Evolutionary conservation across 2,797 vertebrate genomes (phyloP).

Genomic region (Otolemur crassicaudatus): DNA sequence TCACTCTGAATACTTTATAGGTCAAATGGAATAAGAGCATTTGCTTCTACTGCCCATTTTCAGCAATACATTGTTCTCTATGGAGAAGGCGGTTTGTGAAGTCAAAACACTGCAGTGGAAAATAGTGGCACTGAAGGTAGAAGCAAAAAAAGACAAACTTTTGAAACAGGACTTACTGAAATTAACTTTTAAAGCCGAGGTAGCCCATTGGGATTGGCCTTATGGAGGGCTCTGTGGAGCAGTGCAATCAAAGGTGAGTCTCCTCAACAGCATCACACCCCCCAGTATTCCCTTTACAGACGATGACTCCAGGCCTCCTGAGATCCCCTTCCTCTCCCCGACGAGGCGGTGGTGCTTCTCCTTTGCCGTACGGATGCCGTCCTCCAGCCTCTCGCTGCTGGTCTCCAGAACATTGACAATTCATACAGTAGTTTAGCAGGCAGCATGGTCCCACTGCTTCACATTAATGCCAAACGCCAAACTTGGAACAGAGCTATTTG

Average conservation of each 20-base stretch:
- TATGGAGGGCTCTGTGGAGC: constrained; percentile 75
- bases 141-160: constrained; percentile 73
- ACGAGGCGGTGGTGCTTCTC: constrained; percentile 62
- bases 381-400: constrained; percentile 52
- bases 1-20: constrained; percentile 72
- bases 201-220: constrained; percentile 88
- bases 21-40: constrained; percentile 69
- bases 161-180: constrained; percentile 84
- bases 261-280: constrained; percentile 73
- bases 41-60: constrained; percentile 74
- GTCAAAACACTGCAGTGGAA: constrained; percentile 80
- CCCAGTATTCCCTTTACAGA: constrained; percentile 60
- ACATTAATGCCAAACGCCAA: constrained; percentile 76
- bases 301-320: background rate
- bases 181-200: constrained; percentile 88
- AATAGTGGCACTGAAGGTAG: constrained; percentile 79
- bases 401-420: constrained; percentile 72
- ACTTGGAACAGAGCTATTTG: constrained; percentile 72
- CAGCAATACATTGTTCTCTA: constrained; percentile 70
- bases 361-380: constrained; percentile 38
- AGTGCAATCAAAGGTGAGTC: constrained; percentile 82
- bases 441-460: constrained; percentile 80
- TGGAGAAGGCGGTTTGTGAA: constrained; percentile 68
- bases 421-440: constrained; percentile 82
- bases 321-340: constrained; percentile 45